A percentile compares a stretch with the other conserved stretches of the same genome.
Evolutionary conservation across 2,888 invertebrate species (phyloP).

Genomic region (Biston stratarius): DNA sequence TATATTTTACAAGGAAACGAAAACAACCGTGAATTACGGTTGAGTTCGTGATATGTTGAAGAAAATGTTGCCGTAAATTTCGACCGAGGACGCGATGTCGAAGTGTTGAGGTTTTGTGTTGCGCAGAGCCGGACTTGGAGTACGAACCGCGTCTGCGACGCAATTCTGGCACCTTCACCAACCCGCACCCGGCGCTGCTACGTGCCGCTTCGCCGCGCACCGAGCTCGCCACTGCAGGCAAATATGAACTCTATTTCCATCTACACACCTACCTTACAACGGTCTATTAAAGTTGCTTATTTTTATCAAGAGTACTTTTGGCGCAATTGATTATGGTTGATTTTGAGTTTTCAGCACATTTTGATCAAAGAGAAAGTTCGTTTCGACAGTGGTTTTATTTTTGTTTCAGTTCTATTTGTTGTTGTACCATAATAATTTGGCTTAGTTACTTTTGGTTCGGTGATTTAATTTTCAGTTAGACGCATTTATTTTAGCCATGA

Average conservation of each 20-base stretch:
- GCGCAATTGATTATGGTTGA: neutral
- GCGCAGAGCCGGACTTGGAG: conserved; percentile 62
- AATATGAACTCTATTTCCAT: conserved; percentile 14
- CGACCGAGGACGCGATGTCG: neutral
- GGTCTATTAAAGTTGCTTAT: neutral
- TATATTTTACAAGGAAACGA: no score
- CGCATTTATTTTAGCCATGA: neutral
- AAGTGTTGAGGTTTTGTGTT: conserved; percentile 15
- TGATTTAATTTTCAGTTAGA: conserved; percentile 10
- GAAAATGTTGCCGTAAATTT: no score
- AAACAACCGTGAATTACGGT: neutral
- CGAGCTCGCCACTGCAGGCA: conserved; percentile 82
- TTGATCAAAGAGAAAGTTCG: neutral
- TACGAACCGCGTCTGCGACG: conserved; percentile 72
- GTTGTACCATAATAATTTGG: neutral
- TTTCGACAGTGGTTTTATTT: conserved; percentile 8
- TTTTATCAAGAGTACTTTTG: neutral
- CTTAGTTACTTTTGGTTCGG: conserved; percentile 1
- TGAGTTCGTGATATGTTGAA: neutral
- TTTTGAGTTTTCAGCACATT: neutral
- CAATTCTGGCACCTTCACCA: conserved; percentile 80
- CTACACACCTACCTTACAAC: neutral
- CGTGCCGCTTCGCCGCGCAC: conserved; percentile 73
- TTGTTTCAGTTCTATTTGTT: conserved; percentile 20
- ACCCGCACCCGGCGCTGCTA: conserved; percentile 77